Base-by-base conservation (phyloP, 1,140 invertebrate genomes). In the Drosophila orosa region DNA sequence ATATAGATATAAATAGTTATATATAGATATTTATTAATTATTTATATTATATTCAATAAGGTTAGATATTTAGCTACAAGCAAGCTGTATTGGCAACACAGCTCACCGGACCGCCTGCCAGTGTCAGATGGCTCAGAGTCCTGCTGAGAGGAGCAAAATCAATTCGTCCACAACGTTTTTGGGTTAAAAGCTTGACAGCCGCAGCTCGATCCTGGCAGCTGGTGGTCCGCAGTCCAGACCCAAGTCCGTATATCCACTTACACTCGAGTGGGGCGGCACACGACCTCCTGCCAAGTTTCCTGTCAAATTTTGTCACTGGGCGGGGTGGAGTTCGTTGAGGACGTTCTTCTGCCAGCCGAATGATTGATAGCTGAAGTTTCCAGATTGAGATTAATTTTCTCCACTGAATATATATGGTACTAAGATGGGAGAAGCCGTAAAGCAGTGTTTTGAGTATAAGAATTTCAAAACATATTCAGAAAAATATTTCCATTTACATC, bases 91-190 rank as follows among this genome's bases (percentile, higher is more conserved):
- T 13, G 5, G 3, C 55, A 63, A 31, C 50, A 24, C 55, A 24
- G 12, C 19, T 15, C 4, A 3, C 12, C 12, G 72, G 75, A 89
- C 84, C 79, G 63, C 80, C 83, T 87, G 83, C 76, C 80, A 89
- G 67, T 80, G 84, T 80, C 83, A 87, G 79, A 79, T 89, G 74
- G 71, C 75, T 48, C 25, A 68, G 59, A 69, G 83, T 89, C 82
- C 74, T 82, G 66, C 72, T 74, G 60, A 37, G 73, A 45, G 60
- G 73, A 61, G 68, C 47, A 54, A 76, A 76, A 76, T 76, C 73
- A 76, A 76, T 76, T 76, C 72, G 72, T 65, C 71, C 60, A 66
- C 72, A 74, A 75, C 44, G 72, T 65, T 75, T 74, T 75, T 54
- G 73, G 73, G 55, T 76, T 67, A 58, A 76, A 75, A 76, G 73